phyloP scores from a whole-genome alignment of 2,113 vertebrate genomes.

The Hoplias malabaricus region DNA sequence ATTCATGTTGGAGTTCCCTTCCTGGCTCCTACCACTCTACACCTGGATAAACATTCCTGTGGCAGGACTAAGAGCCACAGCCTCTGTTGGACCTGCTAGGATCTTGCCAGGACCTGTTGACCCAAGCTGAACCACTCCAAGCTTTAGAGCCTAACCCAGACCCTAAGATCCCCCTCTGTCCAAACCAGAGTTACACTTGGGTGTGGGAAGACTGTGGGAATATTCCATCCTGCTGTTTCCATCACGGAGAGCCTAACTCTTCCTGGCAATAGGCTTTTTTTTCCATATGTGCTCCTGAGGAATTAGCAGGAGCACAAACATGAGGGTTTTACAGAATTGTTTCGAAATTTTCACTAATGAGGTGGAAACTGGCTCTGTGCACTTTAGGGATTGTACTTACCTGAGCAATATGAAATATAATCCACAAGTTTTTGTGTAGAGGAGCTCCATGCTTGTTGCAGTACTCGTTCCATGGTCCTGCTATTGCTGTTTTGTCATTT shows the following conservation, averaged over 20 bases:
- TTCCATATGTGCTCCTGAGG: slow-evolving; percentile 31
- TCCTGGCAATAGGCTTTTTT: slow-evolving; percentile 24
- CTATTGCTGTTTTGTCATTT: too few species aligned
- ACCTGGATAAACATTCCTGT: slow-evolving; percentile 57
- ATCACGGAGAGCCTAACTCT: slow-evolving; percentile 1
- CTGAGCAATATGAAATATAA: slow-evolving; percentile 22
- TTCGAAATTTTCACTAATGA: slow-evolving; percentile 3
- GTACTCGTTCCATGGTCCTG: too few species aligned
- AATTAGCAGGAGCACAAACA: slow-evolving; percentile 10
- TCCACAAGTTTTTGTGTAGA: too few species aligned
- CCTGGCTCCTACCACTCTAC: slow-evolving; percentile 39
- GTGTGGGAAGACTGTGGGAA: slow-evolving; percentile 44
- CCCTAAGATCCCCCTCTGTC: slow-evolving; percentile 42
- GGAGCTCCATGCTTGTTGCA: too few species aligned
- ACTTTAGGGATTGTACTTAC: slow-evolving; percentile 15
- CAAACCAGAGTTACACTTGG: slow-evolving; percentile 23
- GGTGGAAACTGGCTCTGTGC: slow-evolving; percentile 1
- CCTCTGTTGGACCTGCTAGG: background rate
- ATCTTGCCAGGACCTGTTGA: slow-evolving; percentile 12
- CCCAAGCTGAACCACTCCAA: slow-evolving; percentile 30
- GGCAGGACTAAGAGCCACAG: background rate
- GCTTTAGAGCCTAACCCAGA: slow-evolving; percentile 21
- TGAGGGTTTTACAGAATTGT: background rate
- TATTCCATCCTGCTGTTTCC: slow-evolving; percentile 22
- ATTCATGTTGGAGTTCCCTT: slow-evolving; percentile 2